Evolutionary conservation across 2,888 invertebrate species (phyloP), one percentile per base, ranked within the genome.

Genomic region (Omphaloscelis lunosa): DNA sequence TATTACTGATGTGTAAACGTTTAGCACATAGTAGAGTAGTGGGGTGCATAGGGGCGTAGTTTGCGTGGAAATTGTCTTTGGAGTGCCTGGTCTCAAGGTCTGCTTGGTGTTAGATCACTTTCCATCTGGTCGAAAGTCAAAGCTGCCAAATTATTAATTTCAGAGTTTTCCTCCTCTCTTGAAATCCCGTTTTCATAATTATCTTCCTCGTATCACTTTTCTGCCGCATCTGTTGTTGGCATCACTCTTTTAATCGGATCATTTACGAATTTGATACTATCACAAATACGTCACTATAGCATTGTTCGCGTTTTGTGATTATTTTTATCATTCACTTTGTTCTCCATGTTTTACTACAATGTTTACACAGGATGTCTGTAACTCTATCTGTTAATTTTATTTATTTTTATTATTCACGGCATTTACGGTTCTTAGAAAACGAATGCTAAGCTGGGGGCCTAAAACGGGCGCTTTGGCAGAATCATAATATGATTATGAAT

Each of bases 221-320:
- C 39, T 53, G 45, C 15, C 12, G n/a, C 29, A 70, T 70, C 39
- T 69, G 65, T 76, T 81, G 17, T 53, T 61, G 27, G 11, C 34
- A 67, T 51, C 29, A 51, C 34, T 11, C 12, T 61, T 76, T 17
- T 75, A 62, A 79, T 75, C 63, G 34, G 72, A 82, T 56, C 72
- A 69, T 34, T 81, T 70, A 58, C 51, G 27, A 77, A 81, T 71
- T 74, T 23, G 53, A 83, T 71, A 82, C 67, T 79, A 83, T 79
- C 66, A 62, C 27, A 34, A 58, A 15, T 63, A 41, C 11, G 56
- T 65, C 39, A 58, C 17, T 58, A 1, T 70, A 58, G 15, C 58
- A 41, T 7, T n/a, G 7, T 39, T n/a, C 23, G 20, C 17, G 4
- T 66, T 27, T 72, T 34, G 6, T 66, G 59, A n/a, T 77, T 9